These are phyloP conservation scores for Micrasema longulum DNA, from an alignment of 1,140 invertebrate species.

Conservation along the genomic window DNA sequence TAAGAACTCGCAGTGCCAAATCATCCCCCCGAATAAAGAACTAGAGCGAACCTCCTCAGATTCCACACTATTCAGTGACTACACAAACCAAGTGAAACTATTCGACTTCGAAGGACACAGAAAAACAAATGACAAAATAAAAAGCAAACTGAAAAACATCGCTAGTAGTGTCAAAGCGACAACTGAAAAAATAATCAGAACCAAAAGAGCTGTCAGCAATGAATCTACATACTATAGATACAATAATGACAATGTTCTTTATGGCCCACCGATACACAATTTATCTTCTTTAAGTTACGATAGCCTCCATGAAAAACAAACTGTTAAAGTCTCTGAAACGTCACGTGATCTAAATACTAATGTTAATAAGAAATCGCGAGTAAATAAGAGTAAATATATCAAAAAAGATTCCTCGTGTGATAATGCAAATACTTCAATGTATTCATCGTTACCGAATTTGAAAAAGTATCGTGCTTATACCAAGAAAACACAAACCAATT, in stretches of 20 bases:
- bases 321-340: background rate
- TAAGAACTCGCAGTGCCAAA: background rate
- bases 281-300: slow-evolving; percentile 19
- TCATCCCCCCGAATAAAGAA: slow-evolving; percentile 54
- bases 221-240: slow-evolving; percentile 26
- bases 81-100: slow-evolving; percentile 64
- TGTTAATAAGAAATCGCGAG: too few relatives aligned
- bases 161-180: slow-evolving; percentile 30
- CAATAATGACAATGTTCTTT: slow-evolving; percentile 48
- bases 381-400: too few relatives aligned
- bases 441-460: slow-evolving; percentile 49
- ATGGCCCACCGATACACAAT: slow-evolving; percentile 40
- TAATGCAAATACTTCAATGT: slow-evolving; percentile 29
- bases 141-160: slow-evolving; percentile 41
- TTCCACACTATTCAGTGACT: slow-evolving; percentile 68
- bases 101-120: slow-evolving; percentile 59
- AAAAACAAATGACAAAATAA: slow-evolving; percentile 38
- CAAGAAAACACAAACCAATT: slow-evolving; percentile 18
- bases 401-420: too few relatives aligned
- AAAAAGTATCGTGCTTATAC: slow-evolving; percentile 15
- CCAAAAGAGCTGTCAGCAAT: too few relatives aligned
- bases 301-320: slow-evolving; percentile 17
- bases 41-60: slow-evolving; percentile 61
- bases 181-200: background rate
- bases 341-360: too few relatives aligned